Base-by-base conservation (phyloP, 2,797 vertebrate species). In the Melanotaenia parkinsoni region DNA sequence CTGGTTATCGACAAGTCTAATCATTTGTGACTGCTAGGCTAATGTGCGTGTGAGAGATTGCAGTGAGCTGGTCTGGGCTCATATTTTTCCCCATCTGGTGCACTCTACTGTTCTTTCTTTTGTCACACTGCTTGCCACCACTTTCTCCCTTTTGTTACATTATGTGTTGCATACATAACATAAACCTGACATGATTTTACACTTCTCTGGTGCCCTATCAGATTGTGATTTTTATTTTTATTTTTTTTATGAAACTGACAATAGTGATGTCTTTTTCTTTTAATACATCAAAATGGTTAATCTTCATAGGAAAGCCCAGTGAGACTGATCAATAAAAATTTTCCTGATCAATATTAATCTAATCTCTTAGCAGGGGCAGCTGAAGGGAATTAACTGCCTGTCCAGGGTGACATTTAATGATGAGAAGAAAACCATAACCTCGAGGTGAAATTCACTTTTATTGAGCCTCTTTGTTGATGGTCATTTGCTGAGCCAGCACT, bases 341-440 rank as follows among this genome's bases (percentile, higher is more conserved):
- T 78, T 64, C 45, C 37, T 24, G 70, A 85, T 91, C 86, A 66
- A 89, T 91, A 71, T 18, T 1, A 73, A 66, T 63, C 59, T 84
- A 66, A 85, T 88, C 72, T 76, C 67, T 88, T 72, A 62, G 56
- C 58, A 33, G 10, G 8, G 32, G 51, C 65, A 35, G 54, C 60
- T 58, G 38, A 58, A 28, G 57, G 8, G 54, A 69, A 74, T 71
- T 66, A 73, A 65, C 51, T 24, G 26, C 24, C 40, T 65, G 63
- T 74, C 76, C 61, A 40, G 9, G 26, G 12, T 78, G 81, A 81
- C 80, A 45, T 83, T 88, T 77, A 84, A 65, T 54, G 60, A 58
- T 2, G 62, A 77, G 56, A 63, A 58, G 32, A 8, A 67, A 75
- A 58, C 58, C 26, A 0, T 11, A n/a, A 70, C 58, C 60, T 33